These are phyloP conservation scores for Trematomus bernacchii DNA, from an alignment of 2,797 vertebrate species.

Conservation along the genomic window DNA sequence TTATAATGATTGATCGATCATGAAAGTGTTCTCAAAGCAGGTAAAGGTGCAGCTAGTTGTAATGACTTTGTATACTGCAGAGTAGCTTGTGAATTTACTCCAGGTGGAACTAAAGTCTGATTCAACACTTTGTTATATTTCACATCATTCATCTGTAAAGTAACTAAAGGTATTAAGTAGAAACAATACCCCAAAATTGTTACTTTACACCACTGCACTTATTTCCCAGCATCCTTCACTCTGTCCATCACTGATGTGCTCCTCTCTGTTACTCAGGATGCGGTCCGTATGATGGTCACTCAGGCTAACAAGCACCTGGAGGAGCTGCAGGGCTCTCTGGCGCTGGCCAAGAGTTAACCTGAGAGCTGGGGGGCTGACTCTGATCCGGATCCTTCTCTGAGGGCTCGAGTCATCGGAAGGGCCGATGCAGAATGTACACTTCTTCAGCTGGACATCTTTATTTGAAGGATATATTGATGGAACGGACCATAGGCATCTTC, in stretches of 20 bases:
- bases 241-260: neutral
- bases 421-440: neutral
- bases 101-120: too few relatives aligned
- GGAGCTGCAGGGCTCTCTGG: constrained; percentile 89
- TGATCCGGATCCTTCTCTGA: neutral
- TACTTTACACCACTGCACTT: too few relatives aligned
- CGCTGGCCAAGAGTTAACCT: constrained; percentile 85
- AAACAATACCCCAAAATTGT: too few relatives aligned
- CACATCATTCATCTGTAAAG: too few relatives aligned
- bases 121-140: too few relatives aligned
- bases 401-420: neutral
- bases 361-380: neutral
- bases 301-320: constrained; percentile 94
- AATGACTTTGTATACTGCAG: too few relatives aligned
- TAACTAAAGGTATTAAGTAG: too few relatives aligned
- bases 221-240: neutral
- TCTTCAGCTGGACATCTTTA: neutral
- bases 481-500: neutral
- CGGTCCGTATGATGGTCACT: constrained; percentile 95
- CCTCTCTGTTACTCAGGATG: constrained; percentile 80
- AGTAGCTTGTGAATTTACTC: too few relatives aligned
- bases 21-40: too few relatives aligned
- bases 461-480: neutral
- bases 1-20: too few relatives aligned
- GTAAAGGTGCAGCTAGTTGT: too few relatives aligned